A percentile compares a stretch with the other conserved stretches of the same genome.
Conservation (phyloP, 2,113 vertebrate species). For the Leucoraja erinaceus region DNA sequence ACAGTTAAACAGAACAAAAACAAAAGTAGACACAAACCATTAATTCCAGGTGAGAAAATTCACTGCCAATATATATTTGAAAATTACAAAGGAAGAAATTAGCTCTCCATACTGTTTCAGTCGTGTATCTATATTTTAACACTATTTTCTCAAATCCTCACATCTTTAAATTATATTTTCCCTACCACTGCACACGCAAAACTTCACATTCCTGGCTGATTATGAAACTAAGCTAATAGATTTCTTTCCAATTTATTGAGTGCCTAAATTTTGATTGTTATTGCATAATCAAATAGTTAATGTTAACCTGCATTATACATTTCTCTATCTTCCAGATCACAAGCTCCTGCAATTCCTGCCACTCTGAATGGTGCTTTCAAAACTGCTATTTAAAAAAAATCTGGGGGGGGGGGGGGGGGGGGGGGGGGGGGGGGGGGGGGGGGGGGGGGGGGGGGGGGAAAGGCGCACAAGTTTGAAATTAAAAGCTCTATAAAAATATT, state of each 20-base stretch:
- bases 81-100: neutral
- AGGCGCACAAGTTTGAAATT: neutral
- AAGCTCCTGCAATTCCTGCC: neutral
- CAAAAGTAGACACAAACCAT: neutral
- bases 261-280: neutral
- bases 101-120: neutral
- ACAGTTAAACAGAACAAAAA: neutral
- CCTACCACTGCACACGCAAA: neutral
- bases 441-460: neutral
- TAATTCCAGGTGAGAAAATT: neutral
- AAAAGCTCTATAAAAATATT: constrained; percentile 28
- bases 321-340: neutral
- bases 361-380: neutral
- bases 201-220: neutral
- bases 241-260: neutral
- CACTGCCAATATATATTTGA: neutral
- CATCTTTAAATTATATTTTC: neutral
- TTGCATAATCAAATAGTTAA: neutral
- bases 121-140: neutral
- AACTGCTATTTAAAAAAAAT: neutral
- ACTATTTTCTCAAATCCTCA: neutral
- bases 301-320: neutral
- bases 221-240: neutral
- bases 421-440: too few relatives aligned
- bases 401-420: too few relatives aligned